Evolutionary conservation across 2,797 vertebrate genomes (phyloP), one percentile per base, ranked within the genome.

Genomic region (Pipistrellus nathusii): DNA sequence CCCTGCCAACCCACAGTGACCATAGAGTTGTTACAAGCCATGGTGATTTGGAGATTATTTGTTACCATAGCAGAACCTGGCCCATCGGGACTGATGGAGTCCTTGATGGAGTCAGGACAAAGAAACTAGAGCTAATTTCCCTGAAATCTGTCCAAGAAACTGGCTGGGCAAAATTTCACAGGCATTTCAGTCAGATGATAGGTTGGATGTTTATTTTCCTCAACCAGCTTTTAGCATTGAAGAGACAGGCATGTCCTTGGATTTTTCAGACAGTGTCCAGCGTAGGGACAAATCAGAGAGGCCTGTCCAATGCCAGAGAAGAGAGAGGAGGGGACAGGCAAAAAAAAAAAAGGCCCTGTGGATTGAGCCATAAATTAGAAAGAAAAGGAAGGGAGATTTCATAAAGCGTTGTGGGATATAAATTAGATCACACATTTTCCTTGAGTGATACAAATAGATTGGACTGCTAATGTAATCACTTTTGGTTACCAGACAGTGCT

Each of bases 21-120:
- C 3, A 1, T 0, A 2, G 1, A 8, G 62, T 48, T 46, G n/a
- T 25, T 41, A 5, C 6, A 46, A 62, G 30, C 21, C 8, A 51
- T 4, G 13, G 53, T 3, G 35, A 23, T 55, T 1, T 48, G 18
- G 55, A 25, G 1, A 2, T 13, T 32, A 18, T 82, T 71, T 12
- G n/a, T 44, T 46, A 76, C 5, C 68, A 4, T 6, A 2, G 27
- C n/a, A 48, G 44, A 66, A 64, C 20, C 23, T 73, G 27, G 30
- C 7, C n/a, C 53, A 17, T 62, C 20, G 8, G 9, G 27, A 6
- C 1, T 2, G 8, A 48, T 55, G 53, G 53, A 55, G 53, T 55
- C 25, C 6, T 0, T 0, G 55, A 46, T 12, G 0, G 8, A 44
- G n/a, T 35, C 17, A 30, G 53, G 41, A 81, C 53, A 59, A 15